Base-by-base conservation (phyloP, 2,888 invertebrate genomes). In the Notocelia uddmanniana region DNA sequence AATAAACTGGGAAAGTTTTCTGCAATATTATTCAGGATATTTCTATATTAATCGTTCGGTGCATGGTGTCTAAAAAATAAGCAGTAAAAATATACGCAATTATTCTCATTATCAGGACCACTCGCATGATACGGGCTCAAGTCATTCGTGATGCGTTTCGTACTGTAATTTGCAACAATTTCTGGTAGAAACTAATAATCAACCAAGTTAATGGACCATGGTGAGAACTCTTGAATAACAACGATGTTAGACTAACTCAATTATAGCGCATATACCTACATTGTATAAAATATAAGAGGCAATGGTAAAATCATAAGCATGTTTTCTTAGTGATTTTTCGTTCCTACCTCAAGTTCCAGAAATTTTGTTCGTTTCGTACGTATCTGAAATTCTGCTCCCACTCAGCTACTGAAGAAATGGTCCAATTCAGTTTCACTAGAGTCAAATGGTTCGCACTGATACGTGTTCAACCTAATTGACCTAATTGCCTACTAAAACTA, bases 131-230 rank as follows among this genome's bases (percentile, higher is more conserved):
- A 34, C 2, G 26, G 1, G 19, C 19, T 34, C 10, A 63, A 52
- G 15, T 62, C 1, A 45, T 21, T 52, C 21, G 19, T 3, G 21
- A 15, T 21, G 37, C 19, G n/a, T 18, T 15, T 37, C 50, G 23
- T n/a, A 37, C 21, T 54, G 21, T 54, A 31, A 54, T 54, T 54
- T 52, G 52, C 37, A 64, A 37, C 52, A 10, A n/a, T 37, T 34
- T 37, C 10, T 54, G 34, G 21, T 63, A 34, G 34, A 63, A 63
- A 63, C 52, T 37, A 37, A 63, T n/a, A 37, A 64, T 64, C 52
- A 37, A 23, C 52, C 15, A 37, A 52, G 23, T 37, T 64, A 54
- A 64, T 54, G 31, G 37, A 64, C 64, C 64, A 21, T 34, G 52
- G 50, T 63, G 48, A 48, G 50, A 18, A 52, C 34, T 50, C 52